Percentiles rank a stretch among this genome's conserved stretches.
phyloP scores from a whole-genome alignment of 2,113 vertebrate species.

The Pluvianellus socialis region DNA sequence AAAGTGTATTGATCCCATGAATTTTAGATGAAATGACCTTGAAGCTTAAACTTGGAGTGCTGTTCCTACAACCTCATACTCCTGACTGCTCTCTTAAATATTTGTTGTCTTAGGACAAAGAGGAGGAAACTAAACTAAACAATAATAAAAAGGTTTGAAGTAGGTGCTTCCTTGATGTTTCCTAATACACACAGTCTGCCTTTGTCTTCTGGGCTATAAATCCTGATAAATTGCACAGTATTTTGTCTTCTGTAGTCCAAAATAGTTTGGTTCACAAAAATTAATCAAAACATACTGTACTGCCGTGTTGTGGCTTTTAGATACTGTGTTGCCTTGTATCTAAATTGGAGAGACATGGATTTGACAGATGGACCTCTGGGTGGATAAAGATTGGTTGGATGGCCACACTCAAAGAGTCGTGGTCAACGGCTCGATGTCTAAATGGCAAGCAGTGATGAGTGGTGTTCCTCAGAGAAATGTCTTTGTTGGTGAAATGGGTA shows the following conservation, averaged over 20 bases:
- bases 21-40: constrained; percentile 34
- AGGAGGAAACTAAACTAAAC: neutral
- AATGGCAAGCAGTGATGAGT: too few species aligned
- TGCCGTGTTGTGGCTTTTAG: neutral
- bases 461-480: too few species aligned
- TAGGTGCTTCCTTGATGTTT: neutral
- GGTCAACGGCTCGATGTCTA: too few species aligned
- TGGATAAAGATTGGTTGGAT: too few species aligned
- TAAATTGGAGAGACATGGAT: too few species aligned
- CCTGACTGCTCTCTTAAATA: neutral
- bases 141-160: neutral
- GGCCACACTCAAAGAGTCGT: too few species aligned
- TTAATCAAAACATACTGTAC: neutral
- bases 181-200: neutral
- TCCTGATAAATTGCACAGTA: neutral
- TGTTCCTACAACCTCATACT: neutral
- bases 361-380: too few species aligned
- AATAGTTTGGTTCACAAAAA: neutral
- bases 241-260: neutral
- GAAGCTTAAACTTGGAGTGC: neutral
- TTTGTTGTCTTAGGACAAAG: neutral
- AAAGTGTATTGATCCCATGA: constrained; percentile 2
- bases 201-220: neutral
- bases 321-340: neutral
- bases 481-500: too few species aligned